Evolutionary conservation across 2,113 vertebrate genomes (phyloP).

Genomic region (Gavia stellata): DNA sequence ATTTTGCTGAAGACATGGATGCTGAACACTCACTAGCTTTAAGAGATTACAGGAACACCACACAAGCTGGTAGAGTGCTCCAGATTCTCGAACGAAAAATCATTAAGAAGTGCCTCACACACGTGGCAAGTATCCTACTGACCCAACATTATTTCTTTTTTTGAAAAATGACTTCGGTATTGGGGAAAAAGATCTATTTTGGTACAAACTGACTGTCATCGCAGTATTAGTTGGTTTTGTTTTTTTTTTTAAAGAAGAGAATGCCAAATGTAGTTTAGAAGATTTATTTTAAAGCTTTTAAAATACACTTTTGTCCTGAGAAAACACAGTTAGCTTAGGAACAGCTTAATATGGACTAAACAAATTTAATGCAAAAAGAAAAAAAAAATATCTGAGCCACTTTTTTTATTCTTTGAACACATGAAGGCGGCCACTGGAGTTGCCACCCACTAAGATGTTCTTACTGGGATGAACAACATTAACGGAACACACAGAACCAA

Average conservation of each 20-base stretch:
- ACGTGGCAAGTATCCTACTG: not conserved
- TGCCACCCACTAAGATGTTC: constrained; percentile 80
- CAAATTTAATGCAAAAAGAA: not conserved
- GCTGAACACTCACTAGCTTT: not conserved
- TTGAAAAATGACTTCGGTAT: rapidly evolving
- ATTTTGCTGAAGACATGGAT: not conserved
- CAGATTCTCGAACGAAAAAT: too few relatives aligned
- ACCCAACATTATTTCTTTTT: rapidly evolving
- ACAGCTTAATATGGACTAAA: rapidly evolving
- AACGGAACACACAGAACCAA: constrained; percentile 78
- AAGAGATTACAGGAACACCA: not conserved
- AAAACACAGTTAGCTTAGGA: not conserved
- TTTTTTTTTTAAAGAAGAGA: not conserved
- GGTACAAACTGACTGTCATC: too few relatives aligned
- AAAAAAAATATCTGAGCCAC: not conserved
- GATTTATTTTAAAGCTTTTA: not conserved
- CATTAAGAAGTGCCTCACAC: not conserved
- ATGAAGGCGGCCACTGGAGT: constrained; percentile 78
- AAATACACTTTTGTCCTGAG: not conserved
- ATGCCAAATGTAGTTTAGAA: not conserved
- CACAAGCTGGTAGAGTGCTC: too few relatives aligned
- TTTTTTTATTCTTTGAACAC: constrained; percentile 69
- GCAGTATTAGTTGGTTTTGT: not conserved
- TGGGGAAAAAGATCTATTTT: not conserved
- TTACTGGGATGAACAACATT: constrained; percentile 78